These are phyloP conservation scores for Drosophila nebulosa DNA, from an alignment of 1,140 invertebrate species.

Conservation along the genomic window DNA sequence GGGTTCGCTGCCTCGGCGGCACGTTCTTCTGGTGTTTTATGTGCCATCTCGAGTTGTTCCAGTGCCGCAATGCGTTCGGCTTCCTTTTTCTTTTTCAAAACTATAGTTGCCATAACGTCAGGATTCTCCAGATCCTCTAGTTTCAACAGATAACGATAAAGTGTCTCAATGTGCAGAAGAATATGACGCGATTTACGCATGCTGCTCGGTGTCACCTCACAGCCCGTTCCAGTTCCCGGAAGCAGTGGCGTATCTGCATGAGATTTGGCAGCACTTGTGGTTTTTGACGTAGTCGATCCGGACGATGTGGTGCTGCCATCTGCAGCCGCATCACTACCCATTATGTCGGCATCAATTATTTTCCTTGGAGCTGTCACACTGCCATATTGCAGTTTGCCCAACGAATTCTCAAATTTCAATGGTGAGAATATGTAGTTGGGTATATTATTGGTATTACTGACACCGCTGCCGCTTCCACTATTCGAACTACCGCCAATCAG, in stretches of 20 bases:
- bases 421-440: slow-evolving; percentile 85
- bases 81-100: slow-evolving; percentile 84
- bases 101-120: slow-evolving; percentile 85
- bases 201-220: slow-evolving; percentile 55
- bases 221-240: slow-evolving; percentile 5
- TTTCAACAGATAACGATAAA: slow-evolving; percentile 87
- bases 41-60: slow-evolving; percentile 81
- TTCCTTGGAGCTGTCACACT: slow-evolving; percentile 96
- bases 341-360: slow-evolving; percentile 94
- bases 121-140: slow-evolving; percentile 89
- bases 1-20: slow-evolving; percentile 75
- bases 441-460: slow-evolving; percentile 79
- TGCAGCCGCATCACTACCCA: slow-evolving; percentile 80
- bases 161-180: slow-evolving; percentile 90
- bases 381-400: slow-evolving; percentile 92
- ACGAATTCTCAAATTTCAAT: slow-evolving; percentile 94
- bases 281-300: slow-evolving; percentile 58
- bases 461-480: slow-evolving; percentile 57
- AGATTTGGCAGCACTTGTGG: slow-evolving; percentile 11
- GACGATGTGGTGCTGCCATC: slow-evolving; percentile 52
- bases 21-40: slow-evolving; percentile 62
- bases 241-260: slow-evolving; percentile 24
- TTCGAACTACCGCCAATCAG: slow-evolving; percentile 45
- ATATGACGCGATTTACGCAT: slow-evolving; percentile 86
- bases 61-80: slow-evolving; percentile 82